Conservation (phyloP, 2,888 invertebrate species). For the Penaeus monodon region DNA sequence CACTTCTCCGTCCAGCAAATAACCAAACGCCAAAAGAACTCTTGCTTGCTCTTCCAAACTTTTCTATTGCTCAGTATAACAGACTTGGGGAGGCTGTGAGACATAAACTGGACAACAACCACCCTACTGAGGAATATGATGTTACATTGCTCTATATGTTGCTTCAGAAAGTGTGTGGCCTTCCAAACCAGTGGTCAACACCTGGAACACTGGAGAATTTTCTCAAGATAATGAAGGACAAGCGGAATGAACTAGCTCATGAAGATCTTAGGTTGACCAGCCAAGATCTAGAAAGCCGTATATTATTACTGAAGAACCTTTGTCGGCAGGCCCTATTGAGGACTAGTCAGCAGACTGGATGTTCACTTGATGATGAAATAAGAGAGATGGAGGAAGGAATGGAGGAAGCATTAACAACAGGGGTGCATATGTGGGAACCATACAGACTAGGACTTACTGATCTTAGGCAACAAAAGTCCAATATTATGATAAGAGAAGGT, state of each 20-base stretch:
- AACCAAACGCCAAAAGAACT: no score
- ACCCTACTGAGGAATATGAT: neutral
- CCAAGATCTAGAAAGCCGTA: no score
- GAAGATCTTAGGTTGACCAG: neutral
- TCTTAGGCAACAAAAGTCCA: neutral
- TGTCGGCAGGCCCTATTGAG: conserved; percentile 1
- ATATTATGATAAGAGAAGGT: conserved; percentile 20
- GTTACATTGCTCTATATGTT: conserved; percentile 4
- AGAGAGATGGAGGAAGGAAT: neutral
- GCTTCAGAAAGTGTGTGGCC: conserved; percentile 20
- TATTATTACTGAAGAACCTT: neutral
- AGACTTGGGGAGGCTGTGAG: no score
- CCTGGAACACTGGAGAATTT: conserved; percentile 16
- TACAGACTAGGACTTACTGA: conserved; percentile 15
- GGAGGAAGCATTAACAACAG: neutral
- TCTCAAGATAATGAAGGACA: conserved; percentile 3
- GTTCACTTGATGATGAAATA: neutral
- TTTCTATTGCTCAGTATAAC: no score
- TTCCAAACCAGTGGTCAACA: neutral
- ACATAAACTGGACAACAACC: no score
- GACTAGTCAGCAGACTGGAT: neutral
- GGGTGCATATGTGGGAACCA: conserved; percentile 24
- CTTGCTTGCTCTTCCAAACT: no score
- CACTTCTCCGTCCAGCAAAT: no score
- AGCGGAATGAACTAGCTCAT: conserved; percentile 20